Evolutionary conservation across 1,140 invertebrate genomes (phyloP), one percentile per base, ranked within the genome.

Genomic region (Samia ricini): DNA sequence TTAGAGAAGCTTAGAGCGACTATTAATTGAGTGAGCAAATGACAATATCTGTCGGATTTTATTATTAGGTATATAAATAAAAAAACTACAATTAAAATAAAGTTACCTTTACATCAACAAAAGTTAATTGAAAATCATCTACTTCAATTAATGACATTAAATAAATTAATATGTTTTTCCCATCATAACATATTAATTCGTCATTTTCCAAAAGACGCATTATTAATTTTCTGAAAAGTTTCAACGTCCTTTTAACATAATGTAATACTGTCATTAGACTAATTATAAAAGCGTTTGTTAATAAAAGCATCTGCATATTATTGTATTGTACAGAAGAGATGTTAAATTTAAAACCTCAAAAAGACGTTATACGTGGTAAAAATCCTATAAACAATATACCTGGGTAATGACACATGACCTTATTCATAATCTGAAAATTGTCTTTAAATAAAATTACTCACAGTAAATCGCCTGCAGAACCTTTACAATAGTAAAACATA

Each of bases 41-140:
- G 26, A 26, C 8, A 4, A 26, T 3, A 26, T 26, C 26, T 26
- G 3, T 26, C 8, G 26, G 26, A 3, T 26, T 4, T 26, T 26
- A 8, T 8, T 26, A 26, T 26, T 26, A 26, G n/a, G n/a, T n/a
- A 26, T 26, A 26, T 4, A 4, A 4, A 26, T 8, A 8, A 26
- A 4, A 26, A 26, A 4, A 4, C 8, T 26, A 3, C 8, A 26
- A 4, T 26, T 8, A n/a, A 1, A 50, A 19, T 50, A 64, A 2
- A 52, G 24, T 58, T 72, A 81, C 82, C 77, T 85, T 77, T 0
- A 66, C 51, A 63, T 85, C 82, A 5, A 69, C 56, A 23, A 81
- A 70, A 4, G 66, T 66, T 2, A 64, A 58, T n/a, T 33, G 15
- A 15, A 60, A 36, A n/a, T 68, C 21, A 4, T 68, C 18, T 0